phyloP scores from a whole-genome alignment of 2,797 vertebrate genomes.

The Gymnothorax reevesii region DNA sequence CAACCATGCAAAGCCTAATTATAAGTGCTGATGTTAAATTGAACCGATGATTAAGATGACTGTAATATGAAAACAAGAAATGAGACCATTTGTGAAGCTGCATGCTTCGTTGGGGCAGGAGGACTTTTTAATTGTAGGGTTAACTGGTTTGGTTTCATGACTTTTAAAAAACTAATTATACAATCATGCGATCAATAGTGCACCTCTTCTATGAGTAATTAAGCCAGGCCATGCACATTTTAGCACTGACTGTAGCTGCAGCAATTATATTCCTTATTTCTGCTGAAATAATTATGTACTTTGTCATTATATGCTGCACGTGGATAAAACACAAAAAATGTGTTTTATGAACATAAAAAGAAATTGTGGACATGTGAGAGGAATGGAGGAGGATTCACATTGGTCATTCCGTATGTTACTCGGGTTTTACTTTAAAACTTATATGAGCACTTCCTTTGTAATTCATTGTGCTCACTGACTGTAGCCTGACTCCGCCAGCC shows the following conservation, averaged over 20 bases:
- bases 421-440: background rate
- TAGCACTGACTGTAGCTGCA: background rate
- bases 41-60: background rate
- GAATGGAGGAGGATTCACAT: background rate
- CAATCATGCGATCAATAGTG: background rate
- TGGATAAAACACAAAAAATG: background rate
- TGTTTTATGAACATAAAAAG: conserved; percentile 5
- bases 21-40: background rate
- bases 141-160: background rate
- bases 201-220: background rate
- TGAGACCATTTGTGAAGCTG: background rate
- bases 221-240: background rate
- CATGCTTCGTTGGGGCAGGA: background rate
- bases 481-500: too few relatives aligned
- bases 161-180: background rate
- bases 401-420: background rate
- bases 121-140: background rate
- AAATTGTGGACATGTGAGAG: background rate
- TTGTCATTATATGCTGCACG: background rate
- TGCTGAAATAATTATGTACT: background rate
- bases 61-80: background rate
- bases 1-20: background rate
- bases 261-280: background rate
- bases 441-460: background rate
- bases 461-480: background rate